Base-by-base conservation (phyloP, 2,797 vertebrate species). In the Harpagifer antarcticus region DNA sequence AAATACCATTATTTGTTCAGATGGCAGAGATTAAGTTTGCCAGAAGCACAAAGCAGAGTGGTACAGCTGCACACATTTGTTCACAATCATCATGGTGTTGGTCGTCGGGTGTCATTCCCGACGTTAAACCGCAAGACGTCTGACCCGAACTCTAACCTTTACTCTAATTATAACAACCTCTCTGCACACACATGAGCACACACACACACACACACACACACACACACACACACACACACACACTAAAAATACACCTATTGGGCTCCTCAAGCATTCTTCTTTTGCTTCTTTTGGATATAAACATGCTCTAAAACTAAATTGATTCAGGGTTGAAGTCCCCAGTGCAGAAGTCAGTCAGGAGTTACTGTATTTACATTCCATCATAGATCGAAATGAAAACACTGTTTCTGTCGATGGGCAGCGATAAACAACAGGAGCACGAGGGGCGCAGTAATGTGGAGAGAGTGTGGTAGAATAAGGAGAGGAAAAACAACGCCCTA, bases 341-440 rank as follows among this genome's bases (percentile, higher is more conserved):
- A 20, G 55, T 5, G 61, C 64, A 9, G 54, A 54, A 74, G 79
- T 86, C 80, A 74, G 79, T 85, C 80, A 73, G 65, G 61, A 9
- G 31, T 37, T 43, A 57, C 77, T 73, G 68, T 87, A 78, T 91
- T 89, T 91, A 87, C 84, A 88, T 90, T 87, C 84, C 82, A 47
- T 33, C 2, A 74, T 13, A 31, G 66, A 56, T 60, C 0, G 63
- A 83, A 87, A 86, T 81, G 73, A 85, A 88, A 89, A 87, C 79
- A 86, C 2, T 37, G 33, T 37, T 37, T n/a, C 44, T 19, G 68
- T n/a, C 52, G 47, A 66, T 45, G 69, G 45, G 3, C 52, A 23
- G 61, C 54, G 64, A 50, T 66, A 65, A 58, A 13, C 16, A 37
- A 37, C 6, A 37, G 49, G 43, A 78, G 9, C 33, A 49, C 23